These are phyloP conservation scores for Drosophila anomelani DNA, from an alignment of 2,888 invertebrate species.

Conservation along the genomic window DNA sequence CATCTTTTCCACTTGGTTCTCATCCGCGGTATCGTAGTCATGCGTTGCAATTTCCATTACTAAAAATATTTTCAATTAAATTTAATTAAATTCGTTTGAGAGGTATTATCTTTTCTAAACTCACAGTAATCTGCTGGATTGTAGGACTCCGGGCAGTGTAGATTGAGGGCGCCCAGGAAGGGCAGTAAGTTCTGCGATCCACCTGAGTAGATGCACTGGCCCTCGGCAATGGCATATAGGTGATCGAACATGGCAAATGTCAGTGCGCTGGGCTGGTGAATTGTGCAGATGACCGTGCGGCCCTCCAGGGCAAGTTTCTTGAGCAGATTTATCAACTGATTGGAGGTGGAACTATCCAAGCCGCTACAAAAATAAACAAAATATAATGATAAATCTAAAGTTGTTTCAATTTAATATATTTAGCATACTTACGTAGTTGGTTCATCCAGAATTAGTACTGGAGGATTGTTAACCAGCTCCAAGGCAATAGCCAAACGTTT, in stretches of 20 bases:
- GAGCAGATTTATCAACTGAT: slow-evolving; percentile 92
- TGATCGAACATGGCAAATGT: slow-evolving; percentile 95
- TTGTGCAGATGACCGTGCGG: slow-evolving; percentile 93
- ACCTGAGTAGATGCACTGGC: slow-evolving; percentile 92
- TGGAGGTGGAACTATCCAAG: slow-evolving; percentile 92
- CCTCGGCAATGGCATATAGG: slow-evolving; percentile 92
- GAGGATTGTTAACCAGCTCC: slow-evolving; percentile 96
- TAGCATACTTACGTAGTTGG: slow-evolving; percentile 91
- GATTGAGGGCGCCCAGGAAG: slow-evolving; percentile 89
- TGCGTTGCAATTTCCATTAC: slow-evolving; percentile 93
- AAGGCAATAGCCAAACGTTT: slow-evolving; percentile 95
- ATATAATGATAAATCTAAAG: not conserved
- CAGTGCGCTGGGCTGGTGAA: slow-evolving; percentile 96
- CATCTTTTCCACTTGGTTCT: slow-evolving; percentile 83
- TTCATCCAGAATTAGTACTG: slow-evolving; percentile 97
- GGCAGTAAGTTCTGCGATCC: slow-evolving; percentile 90
- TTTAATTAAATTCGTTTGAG: not conserved
- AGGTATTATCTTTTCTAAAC: slow-evolving; percentile 71
- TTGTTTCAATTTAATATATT: not conserved
- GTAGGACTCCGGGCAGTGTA: slow-evolving; percentile 94
- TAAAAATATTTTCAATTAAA: slow-evolving; percentile 71
- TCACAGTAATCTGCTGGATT: slow-evolving; percentile 96
- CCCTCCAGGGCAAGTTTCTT: slow-evolving; percentile 93
- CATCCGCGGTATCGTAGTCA: slow-evolving; percentile 88
- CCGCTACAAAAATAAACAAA: slow-evolving; percentile 86